Base-by-base conservation (phyloP, 2,797 vertebrate genomes). In the Myripristis murdjan region DNA sequence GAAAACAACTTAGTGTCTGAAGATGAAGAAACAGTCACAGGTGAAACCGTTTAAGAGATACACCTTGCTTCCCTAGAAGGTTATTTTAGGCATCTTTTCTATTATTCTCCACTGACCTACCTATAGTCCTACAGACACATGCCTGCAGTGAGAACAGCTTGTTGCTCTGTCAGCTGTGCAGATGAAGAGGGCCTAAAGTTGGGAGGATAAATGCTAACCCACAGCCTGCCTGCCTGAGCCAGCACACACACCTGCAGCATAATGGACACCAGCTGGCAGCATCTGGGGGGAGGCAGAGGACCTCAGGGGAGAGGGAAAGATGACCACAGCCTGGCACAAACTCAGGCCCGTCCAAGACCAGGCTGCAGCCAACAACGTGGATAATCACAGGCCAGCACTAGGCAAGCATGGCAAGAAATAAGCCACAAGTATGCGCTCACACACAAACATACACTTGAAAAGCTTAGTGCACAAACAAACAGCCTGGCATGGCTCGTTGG, bases 211-310 rank as follows among this genome's bases (percentile, higher is more conserved):
- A 64, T 16, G 31, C 46, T 49, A 28, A 58, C 23, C 63, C 37
- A 0, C 16, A 69, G 41, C 61, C 71, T 0, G 49, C 11, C 22
- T 31, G 60, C 37, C 24, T 23, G 60, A 75, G 58, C 77, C 63
- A 65, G 26, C 64, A 56, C 70, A 72, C 76, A 78, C 79, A 82
- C 84, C 77, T 84, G 73, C 77, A 80, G 62, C 71, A 56, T 84
- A 70, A 86, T 88, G 77, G 80, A 88, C 79, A 90, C 87, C 92
- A 93, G 92, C 92, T 91, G 87, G 89, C 85, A 86, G 73, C 85
- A 86, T 88, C 89, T 90, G 87, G 81, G 79, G 75, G 52, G 67
- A n/a, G 63, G 74, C 35, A 68, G 57, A 77, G 63, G 39, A 66
- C 66, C 73, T 71, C 15, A 7, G 26, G 61, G 53, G 62, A 66